Percentiles rank a stretch among this genome's conserved stretches.
Evolutionary conservation across 1,140 invertebrate species (phyloP).

Genomic region (Drosophila seguyi): DNA sequence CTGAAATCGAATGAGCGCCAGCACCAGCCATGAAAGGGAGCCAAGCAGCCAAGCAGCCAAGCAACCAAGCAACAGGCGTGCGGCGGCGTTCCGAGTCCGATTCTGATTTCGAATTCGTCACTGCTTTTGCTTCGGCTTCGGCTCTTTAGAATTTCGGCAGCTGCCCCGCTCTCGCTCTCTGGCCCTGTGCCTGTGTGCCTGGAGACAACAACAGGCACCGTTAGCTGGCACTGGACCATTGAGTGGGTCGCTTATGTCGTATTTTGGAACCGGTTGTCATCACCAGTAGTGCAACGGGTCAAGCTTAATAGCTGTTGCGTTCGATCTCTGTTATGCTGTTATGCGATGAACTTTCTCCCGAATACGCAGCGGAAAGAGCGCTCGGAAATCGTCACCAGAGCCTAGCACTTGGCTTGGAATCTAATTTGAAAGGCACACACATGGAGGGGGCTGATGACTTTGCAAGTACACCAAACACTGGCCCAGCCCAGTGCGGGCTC

Average conservation of each 20-base stretch:
- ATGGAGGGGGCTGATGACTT: conserved; percentile 35
- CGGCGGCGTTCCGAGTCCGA: conserved; percentile 4
- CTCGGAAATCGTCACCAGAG: conserved; percentile 7
- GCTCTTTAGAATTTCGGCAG: conserved; percentile 29
- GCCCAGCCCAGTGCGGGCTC: conserved; percentile 11
- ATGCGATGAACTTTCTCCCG: conserved; percentile 31
- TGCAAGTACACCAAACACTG: conserved; percentile 39
- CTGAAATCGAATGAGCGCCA: conserved; percentile 67
- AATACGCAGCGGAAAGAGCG: conserved; percentile 13
- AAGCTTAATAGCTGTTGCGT: conserved; percentile 9
- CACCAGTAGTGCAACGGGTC: conserved; percentile 17
- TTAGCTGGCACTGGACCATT: conserved; percentile 31
- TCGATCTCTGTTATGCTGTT: neutral
- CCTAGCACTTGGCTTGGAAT: conserved; percentile 4
- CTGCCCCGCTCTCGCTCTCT: conserved; percentile 15
- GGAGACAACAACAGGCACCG: conserved; percentile 20
- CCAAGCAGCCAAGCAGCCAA: conserved; percentile 36
- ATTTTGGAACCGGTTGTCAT: conserved; percentile 23
- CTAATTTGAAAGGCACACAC: conserved; percentile 18
- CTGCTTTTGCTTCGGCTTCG: conserved; percentile 22
- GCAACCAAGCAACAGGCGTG: conserved; percentile 39
- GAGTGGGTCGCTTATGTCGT: neutral
- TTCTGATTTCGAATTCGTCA: conserved; percentile 34
- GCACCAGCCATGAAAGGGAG: conserved; percentile 58
- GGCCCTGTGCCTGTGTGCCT: neutral